Conservation (phyloP, 2,888 invertebrate genomes). For the Leptopilina drosophilae region DNA sequence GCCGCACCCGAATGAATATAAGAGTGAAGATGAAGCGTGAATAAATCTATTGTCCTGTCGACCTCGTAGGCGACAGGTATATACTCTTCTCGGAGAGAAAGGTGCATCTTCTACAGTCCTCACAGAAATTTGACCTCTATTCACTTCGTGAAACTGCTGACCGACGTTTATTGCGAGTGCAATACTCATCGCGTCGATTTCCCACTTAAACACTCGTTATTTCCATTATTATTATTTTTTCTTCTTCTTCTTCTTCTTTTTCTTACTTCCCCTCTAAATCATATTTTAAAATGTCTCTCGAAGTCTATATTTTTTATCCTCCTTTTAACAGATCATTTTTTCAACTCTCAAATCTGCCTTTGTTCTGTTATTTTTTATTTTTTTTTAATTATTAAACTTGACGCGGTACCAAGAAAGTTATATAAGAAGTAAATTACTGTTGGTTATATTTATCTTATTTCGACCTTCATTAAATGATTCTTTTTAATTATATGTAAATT, state of each 20-base stretch:
- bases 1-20: conserved; percentile 29
- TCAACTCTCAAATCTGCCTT: too few relatives aligned
- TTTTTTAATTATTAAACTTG: too few relatives aligned
- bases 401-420: too few relatives aligned
- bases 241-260: too few relatives aligned
- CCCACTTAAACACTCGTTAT: conserved; percentile 22
- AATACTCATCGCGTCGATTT: conserved; percentile 49
- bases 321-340: background rate
- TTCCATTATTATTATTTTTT: background rate
- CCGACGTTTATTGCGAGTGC: conserved; percentile 48
- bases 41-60: conserved; percentile 50
- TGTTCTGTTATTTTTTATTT: too few relatives aligned
- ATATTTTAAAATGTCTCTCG: background rate
- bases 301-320: background rate
- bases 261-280: background rate
- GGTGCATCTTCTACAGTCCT: conserved; percentile 55
- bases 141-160: conserved; percentile 57
- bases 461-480: too few relatives aligned
- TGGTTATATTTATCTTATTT: too few relatives aligned
- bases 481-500: too few relatives aligned
- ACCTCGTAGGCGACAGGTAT: conserved; percentile 57
- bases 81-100: conserved; percentile 54
- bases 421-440: too few relatives aligned
- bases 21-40: conserved; percentile 47
- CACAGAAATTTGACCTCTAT: conserved; percentile 59